Evolutionary conservation across 2,888 invertebrate species (phyloP), one percentile per base, ranked within the genome.

Genomic region (Calameuta idolon): DNA sequence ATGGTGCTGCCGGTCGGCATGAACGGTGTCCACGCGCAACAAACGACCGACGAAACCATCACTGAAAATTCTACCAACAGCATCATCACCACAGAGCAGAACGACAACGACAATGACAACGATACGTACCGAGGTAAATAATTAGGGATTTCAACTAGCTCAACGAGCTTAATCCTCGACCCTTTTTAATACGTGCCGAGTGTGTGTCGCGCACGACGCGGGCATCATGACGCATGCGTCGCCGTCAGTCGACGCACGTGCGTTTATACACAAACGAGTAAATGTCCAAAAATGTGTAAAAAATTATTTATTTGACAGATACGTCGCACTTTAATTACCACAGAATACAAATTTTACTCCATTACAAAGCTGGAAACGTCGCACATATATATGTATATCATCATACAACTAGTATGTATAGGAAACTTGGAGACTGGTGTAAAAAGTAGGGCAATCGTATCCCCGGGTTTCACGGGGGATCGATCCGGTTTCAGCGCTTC

Each of bases 121-220:
- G 88, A 88, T 74, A 79, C 83, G 79, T 81, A 81, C 77, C 83
- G 81, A 89, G 89, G 89, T 89, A 89, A 89, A 85, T 77, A 82
- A 83, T 82, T 79, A 78, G 69, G 35, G 31, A 11, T 34, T 33
- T 11, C 82, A 83, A 84, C 80, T 83, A 84, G 83, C 81, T 84
- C 83, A 83, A 83, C 80, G 81, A 83, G 83, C 81, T 77, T 74
- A 34, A 74, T 74, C 34, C 23, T 71, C 71, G 71, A 15, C 71
- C 71, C 71, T 71, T 71, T 71, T 34, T 71, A 31, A 34, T 71
- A 34, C 71, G 9, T 23, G 31, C 31, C 31, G 31, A 35, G 35
- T 34, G 71, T 31, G 71, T 34, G 31, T 31, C 71, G 71, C 71
- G 71, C 31, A 71, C 31, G 71, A 34, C 71, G 55, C 55, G 9